Conservation (phyloP, 2,888 invertebrate species). For the Lochmaea crataegi region DNA sequence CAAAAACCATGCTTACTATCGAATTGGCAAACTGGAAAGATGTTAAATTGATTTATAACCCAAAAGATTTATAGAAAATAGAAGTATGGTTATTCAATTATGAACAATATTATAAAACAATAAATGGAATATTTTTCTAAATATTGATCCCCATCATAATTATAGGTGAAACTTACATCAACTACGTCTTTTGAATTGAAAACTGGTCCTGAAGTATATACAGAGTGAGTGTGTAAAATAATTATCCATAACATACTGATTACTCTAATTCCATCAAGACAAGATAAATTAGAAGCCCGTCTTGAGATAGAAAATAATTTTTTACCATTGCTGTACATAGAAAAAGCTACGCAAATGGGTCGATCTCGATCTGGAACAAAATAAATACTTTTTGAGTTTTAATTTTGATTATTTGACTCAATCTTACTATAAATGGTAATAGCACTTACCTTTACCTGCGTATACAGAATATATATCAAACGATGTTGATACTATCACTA, state of each 20-base stretch:
- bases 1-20: slow-evolving; percentile 17
- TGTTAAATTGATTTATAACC: not conserved
- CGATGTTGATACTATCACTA: slow-evolving; percentile 43
- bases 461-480: slow-evolving; percentile 45
- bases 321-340: slow-evolving; percentile 39
- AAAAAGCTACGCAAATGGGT: slow-evolving; percentile 39
- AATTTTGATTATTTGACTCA: not conserved
- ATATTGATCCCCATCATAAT: no score
- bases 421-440: not conserved
- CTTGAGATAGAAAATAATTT: slow-evolving; percentile 41
- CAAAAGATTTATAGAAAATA: not conserved
- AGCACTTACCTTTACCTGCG: slow-evolving; percentile 34
- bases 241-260: slow-evolving; percentile 67
- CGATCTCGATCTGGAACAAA: slow-evolving; percentile 16
- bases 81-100: no score
- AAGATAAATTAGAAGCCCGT: slow-evolving; percentile 37
- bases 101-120: no score
- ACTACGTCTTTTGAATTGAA: slow-evolving; percentile 42
- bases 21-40: slow-evolving; percentile 23
- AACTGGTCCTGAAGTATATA: slow-evolving; percentile 40
- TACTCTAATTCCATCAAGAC: slow-evolving; percentile 51
- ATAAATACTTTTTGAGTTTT: not conserved
- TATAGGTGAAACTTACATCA: slow-evolving; percentile 28
- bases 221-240: slow-evolving; percentile 61
- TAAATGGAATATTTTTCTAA: no score